Evolutionary conservation across 2,113 vertebrate species (phyloP), one percentile per base, ranked within the genome.

Genomic region (Microtus oregoni): DNA sequence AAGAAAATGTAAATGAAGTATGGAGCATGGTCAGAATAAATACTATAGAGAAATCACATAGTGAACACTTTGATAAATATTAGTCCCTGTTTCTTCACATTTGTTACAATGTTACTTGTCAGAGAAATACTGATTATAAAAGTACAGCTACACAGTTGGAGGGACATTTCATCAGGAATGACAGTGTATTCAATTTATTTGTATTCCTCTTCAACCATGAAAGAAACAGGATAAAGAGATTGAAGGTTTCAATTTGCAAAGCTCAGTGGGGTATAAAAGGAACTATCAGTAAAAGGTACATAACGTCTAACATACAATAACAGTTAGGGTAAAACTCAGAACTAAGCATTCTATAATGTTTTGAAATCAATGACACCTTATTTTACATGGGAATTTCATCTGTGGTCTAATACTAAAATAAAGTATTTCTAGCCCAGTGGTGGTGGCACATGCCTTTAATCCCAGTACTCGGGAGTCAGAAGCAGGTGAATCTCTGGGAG

Each of bases 171-270:
- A 32, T 47, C n/a, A n/a, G 55, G 30, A 77, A 94, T 82, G 19
- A 7, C 8, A 86, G 19, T 89, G 1, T 26, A 85, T 81, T 89
- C 6, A 6, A 5, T 90, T 91, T 89, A 55, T 88, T 92, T 95
- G 20, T 61, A 67, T 91, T 94, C 24, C 14, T 89, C 81, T 65
- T 83, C 28, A 87, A 22, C 41, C 61, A 78, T 47, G 55, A 89
- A 92, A 44, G 6, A 63, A 14, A 75, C 5, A 83, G 15, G 41
- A 63, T 12, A 87, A 73, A 75, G 85, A 30, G 26, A 68, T 19
- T 86, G 47, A 92, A 86, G 13, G 10, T 47, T 96, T 61, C 95
- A 50, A 94, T 91, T 95, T 50, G 83, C 22, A 85, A 95, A 70
- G 22, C 32, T 93, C 68, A 20, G 0, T 30, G 75, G 24, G 20